Base-by-base conservation (phyloP, 2,797 vertebrate genomes). In the Lutjanus campechanus region DNA sequence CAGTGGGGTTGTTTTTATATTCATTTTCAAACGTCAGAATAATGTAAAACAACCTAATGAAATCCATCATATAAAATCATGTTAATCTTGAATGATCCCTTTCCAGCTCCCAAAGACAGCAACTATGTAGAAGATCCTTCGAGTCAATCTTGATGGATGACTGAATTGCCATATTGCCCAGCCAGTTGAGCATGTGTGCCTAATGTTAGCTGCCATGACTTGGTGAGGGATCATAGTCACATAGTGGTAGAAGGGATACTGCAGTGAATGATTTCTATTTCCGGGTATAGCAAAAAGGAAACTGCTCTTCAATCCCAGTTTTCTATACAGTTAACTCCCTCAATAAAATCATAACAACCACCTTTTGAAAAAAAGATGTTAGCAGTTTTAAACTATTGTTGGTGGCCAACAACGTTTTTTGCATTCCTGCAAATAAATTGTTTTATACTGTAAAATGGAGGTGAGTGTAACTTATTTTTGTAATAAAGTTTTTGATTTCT, bases 391-490 rank as follows among this genome's bases (percentile, higher is more conserved):
- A 98, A 97, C 94, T 95, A 95, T 96, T 98, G 97, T 98, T 99
- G 98, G 97, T 99, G 97, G 97, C 97, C 99, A 99, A 99, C 98
- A 99, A 99, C 97, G 97, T 99, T 99, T 95, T 96, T 96, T 99
- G 98, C 98, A 99, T 99, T 99, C 98, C 98, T 98, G 98, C 97
- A 99, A 99, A 99, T 99, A 99, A 99, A 99, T 99, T 99, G 98
- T 99, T 99, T 99, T 99, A 99, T 99, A 99, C 98, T 99, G 98
- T 99, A 99, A 98, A 98, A 99, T 99, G 98, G 94, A 99, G 98
- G 98, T 97, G 98, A 99, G 98, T 99, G 98, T 99, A 99, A 99
- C 98, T 99, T 99, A 99, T 99, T 99, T 99, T 99, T 99, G 98
- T 99, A 99, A 99, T 99, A 99, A 99, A 99, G 97, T 97, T 98